Evolutionary conservation across 2,113 vertebrate species (phyloP).

Genomic region (Rallus limicola): DNA sequence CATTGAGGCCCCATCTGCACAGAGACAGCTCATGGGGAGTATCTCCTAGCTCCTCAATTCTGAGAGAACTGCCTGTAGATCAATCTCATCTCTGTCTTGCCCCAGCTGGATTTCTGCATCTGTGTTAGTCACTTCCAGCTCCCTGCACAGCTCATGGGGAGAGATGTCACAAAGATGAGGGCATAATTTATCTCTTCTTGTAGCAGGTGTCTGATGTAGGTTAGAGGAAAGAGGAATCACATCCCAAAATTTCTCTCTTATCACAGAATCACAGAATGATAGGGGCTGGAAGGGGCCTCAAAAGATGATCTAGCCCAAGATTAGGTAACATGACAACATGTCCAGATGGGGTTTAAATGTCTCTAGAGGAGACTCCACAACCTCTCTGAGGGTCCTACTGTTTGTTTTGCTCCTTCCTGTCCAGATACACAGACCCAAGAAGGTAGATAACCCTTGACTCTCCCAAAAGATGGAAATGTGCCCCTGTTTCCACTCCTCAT

Average conservation of each 20-base stretch:
- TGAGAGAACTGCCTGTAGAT: background rate
- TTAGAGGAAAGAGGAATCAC: background rate
- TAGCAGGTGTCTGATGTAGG: background rate
- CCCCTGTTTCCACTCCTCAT: background rate
- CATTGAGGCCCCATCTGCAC: no score
- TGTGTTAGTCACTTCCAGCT: background rate
- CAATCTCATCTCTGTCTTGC: background rate
- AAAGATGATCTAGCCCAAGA: no score
- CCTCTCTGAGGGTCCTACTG: background rate
- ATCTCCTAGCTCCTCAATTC: background rate
- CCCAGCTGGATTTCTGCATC: background rate
- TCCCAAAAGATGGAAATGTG: background rate
- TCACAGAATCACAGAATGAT: no score
- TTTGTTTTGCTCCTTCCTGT: background rate
- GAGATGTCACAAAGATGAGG: background rate
- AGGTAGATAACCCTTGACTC: background rate
- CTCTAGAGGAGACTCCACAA: no score
- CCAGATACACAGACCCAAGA: background rate
- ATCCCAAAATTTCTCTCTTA: background rate
- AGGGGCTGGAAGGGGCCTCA: no score
- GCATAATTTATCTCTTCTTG: background rate
- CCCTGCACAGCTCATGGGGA: background rate
- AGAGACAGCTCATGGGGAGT: no score
- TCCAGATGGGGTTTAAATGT: no score
- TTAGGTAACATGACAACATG: no score